Evolutionary conservation across 2,113 vertebrate species (phyloP), one percentile per base, ranked within the genome.

Genomic region (Equus przewalskii): DNA sequence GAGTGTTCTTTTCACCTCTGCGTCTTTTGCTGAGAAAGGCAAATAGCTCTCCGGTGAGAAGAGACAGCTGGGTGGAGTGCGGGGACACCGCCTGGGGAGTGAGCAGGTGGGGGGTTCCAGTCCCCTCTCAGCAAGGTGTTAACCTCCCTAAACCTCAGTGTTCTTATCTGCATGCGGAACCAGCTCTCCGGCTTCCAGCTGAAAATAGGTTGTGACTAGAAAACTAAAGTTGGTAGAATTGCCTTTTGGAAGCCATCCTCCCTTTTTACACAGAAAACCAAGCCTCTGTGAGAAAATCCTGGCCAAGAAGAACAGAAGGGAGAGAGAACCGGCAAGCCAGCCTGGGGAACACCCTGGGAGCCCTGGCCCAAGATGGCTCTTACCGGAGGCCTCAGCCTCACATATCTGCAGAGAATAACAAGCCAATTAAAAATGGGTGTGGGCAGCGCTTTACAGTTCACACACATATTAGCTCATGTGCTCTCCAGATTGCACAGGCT

Each of bases 171-270:
- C 33, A 70, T 10, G 30, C 3, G 79, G 62, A 87, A 49, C n/a
- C 56, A 94, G 8, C 26, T n/a, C 62, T 46, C 54, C 9, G 24
- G 54, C 60, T 92, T 91, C 65, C 78, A 91, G 65, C 16, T 82
- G 76, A 90, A 85, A 75, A 58, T 4, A 49, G 24, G 8, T 19
- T n/a, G 24, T 36, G 58, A 36, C 14, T 13, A 49, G 88, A 86
- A 91, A 92, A 92, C 54, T 6, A 54, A 73, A 80, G 58, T 60
- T 18, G 33, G 19, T 51, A 78, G 73, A 94, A 26, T 28, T 36
- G 12, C 30, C 49, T 44, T 56, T 64, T 81, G 36, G 67, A 89
- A 72, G 28, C 7, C 14, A 28, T 28, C 7, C 33, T 51, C 22
- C 6, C 21, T 36, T 60, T 56, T 93, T 36, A 90, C 79, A 78